Conservation (phyloP, 2,888 invertebrate species). For the Torymus aiolomorphi region DNA sequence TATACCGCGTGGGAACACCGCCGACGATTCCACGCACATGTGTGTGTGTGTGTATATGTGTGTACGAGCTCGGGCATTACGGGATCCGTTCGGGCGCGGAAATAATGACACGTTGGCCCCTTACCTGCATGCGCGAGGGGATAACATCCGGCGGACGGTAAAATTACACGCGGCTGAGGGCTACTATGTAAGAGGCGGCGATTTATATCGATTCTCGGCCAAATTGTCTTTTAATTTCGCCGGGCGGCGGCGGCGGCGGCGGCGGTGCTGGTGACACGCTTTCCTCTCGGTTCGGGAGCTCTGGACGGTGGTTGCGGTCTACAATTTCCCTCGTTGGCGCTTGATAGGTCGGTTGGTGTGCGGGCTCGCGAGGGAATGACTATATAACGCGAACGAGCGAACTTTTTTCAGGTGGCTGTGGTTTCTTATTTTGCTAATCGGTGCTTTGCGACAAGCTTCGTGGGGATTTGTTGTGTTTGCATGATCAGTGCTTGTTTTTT, state of each 20-base stretch:
- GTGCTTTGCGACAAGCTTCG: too few species aligned
- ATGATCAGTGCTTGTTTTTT: too few species aligned
- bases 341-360: too few species aligned
- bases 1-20: background rate
- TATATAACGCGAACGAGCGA: too few species aligned
- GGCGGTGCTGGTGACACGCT: constrained; percentile 47
- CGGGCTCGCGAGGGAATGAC: too few species aligned
- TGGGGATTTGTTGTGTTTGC: too few species aligned
- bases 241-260: background rate
- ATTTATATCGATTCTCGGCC: constrained; percentile 11
- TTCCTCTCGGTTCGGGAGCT: too few species aligned
- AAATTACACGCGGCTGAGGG: background rate
- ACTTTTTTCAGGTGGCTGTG: too few species aligned
- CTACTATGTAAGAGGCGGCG: background rate
- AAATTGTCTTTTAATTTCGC: constrained; percentile 38
- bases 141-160: background rate
- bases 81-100: constrained; percentile 64
- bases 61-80: constrained; percentile 64
- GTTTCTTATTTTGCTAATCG: too few species aligned
- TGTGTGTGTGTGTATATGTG: constrained; percentile 4
- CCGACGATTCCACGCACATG: background rate
- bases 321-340: too few species aligned
- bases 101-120: constrained; percentile 63
- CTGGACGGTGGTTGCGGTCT: too few species aligned
- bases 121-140: constrained; percentile 22